phyloP scores from a whole-genome alignment of 2,113 vertebrate species.

The Nothocercus julius region DNA sequence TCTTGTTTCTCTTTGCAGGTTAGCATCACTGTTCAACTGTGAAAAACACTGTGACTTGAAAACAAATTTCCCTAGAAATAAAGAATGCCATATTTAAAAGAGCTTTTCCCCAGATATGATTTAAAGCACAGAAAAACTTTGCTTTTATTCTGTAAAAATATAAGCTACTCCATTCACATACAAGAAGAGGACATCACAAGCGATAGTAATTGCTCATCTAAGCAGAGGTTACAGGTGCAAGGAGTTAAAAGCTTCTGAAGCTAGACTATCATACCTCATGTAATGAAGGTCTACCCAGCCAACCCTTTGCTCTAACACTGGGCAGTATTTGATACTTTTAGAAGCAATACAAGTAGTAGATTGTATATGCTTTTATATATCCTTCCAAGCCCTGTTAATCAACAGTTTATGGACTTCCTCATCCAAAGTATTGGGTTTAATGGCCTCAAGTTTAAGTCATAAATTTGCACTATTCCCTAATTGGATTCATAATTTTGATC shows the following conservation, averaged over 20 bases:
- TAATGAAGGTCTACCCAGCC: not conserved
- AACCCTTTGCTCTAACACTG: not conserved
- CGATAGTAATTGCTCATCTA: not conserved
- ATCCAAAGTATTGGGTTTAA: not conserved
- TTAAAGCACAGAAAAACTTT: not conserved
- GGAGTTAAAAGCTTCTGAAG: not conserved
- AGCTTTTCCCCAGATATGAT: not conserved
- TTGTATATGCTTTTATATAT: not conserved
- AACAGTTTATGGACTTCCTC: not conserved
- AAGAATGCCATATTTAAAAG: not conserved
- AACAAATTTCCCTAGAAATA: not conserved
- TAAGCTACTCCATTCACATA: not conserved
- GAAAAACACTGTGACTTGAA: not conserved
- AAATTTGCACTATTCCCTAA: not conserved
- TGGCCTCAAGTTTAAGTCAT: not conserved
- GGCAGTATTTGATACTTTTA: not conserved
- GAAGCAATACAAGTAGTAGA: not conserved
- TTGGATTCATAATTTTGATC: not conserved
- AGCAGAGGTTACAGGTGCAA: not conserved
- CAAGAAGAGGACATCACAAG: not conserved
- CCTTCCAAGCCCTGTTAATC: not conserved
- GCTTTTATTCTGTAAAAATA: not conserved
- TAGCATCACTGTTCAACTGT: not conserved
- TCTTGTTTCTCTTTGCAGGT: not conserved
- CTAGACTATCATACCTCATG: not conserved